Conservation (phyloP, 2,888 invertebrate genomes). For the Griposia aprilina region DNA sequence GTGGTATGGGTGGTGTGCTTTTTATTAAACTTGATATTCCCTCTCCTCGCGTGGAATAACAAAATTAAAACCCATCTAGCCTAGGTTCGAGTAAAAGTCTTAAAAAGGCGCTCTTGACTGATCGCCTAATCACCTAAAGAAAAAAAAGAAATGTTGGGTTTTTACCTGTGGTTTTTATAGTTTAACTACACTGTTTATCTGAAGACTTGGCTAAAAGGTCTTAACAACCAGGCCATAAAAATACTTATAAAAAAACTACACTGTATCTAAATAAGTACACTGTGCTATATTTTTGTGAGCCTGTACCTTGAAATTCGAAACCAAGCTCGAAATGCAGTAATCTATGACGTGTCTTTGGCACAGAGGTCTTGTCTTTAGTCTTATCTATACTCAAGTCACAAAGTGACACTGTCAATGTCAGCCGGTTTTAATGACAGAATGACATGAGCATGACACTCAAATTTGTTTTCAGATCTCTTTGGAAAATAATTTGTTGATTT, state of each 20-base stretch:
- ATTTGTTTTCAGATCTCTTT: slow-evolving; percentile 19
- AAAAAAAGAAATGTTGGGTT: neutral
- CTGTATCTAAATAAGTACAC: too few relatives aligned
- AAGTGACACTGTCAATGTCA: slow-evolving; percentile 14
- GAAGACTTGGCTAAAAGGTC: too few relatives aligned
- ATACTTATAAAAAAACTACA: too few relatives aligned
- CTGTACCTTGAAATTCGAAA: neutral
- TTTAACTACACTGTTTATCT: too few relatives aligned
- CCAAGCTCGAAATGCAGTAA: neutral
- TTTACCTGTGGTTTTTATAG: neutral
- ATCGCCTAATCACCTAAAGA: neutral
- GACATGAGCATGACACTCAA: slow-evolving; percentile 5
- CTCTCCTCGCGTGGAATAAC: neutral
- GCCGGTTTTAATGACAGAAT: neutral
- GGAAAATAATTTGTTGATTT: slow-evolving; percentile 47
- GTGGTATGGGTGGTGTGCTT: too few relatives aligned
- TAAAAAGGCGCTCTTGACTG: neutral
- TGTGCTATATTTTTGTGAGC: neutral
- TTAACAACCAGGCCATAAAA: too few relatives aligned
- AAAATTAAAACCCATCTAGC: too few relatives aligned
- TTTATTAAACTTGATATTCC: too few relatives aligned
- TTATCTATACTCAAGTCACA: neutral
- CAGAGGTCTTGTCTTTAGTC: neutral
- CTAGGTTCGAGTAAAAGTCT: too few relatives aligned
- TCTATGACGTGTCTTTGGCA: neutral